phyloP scores from a whole-genome alignment of 2,797 vertebrate species.

The Melanotaenia nigrans region DNA sequence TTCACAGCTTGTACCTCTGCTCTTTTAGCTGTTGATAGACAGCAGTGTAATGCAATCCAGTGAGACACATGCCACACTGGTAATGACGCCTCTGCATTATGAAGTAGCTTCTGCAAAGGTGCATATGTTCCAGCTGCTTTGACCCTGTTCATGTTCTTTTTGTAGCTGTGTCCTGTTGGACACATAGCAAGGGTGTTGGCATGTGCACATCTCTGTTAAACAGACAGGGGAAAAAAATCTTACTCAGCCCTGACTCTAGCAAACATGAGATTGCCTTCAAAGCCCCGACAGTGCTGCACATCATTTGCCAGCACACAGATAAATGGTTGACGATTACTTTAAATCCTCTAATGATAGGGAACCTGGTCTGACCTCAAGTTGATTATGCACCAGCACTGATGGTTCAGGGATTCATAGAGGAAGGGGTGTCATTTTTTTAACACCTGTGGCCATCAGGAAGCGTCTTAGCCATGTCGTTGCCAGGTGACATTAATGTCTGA shows the following conservation, averaged over 20 bases:
- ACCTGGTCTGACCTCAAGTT: slow-evolving; percentile 32
- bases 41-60: slow-evolving; percentile 41
- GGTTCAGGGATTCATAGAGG: slow-evolving; percentile 41
- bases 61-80: slow-evolving; percentile 25
- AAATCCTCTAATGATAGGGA: slow-evolving; percentile 65
- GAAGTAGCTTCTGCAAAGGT: slow-evolving; percentile 15
- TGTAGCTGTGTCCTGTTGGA: slow-evolving; percentile 26
- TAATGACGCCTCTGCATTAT: slow-evolving; percentile 10
- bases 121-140: slow-evolving; percentile 8
- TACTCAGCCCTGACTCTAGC: slow-evolving; percentile 70
- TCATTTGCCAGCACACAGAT: slow-evolving; percentile 40
- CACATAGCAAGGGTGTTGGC: slow-evolving; percentile 24
- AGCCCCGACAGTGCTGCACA: slow-evolving; percentile 28
- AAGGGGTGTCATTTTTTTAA: slow-evolving; percentile 52
- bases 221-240: slow-evolving; percentile 35
- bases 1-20: background rate
- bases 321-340: slow-evolving; percentile 35
- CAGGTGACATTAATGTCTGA: slow-evolving; percentile 36
- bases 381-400: slow-evolving; percentile 34
- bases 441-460: slow-evolving; percentile 50
- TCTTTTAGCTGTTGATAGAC: slow-evolving; percentile 26
- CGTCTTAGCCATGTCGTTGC: slow-evolving; percentile 20
- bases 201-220: slow-evolving; percentile 18
- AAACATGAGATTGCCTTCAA: slow-evolving; percentile 44
- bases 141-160: slow-evolving; percentile 33